Base-by-base conservation (phyloP, 2,797 vertebrate genomes). In the Acipenser oxyrinchus region DNA sequence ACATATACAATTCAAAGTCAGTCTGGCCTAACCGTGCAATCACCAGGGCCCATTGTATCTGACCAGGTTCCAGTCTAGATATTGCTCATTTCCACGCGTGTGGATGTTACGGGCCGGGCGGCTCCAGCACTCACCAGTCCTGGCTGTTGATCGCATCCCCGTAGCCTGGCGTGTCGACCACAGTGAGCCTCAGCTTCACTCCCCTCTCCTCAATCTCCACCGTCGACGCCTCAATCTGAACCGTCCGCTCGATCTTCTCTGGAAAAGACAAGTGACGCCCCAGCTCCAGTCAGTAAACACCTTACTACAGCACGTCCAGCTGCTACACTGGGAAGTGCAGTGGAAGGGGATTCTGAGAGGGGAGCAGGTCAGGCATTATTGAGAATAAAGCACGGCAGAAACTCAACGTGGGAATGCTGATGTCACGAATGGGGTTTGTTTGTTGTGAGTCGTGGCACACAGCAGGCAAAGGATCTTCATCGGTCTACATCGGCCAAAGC, bases 61-160 rank as follows among this genome's bases (percentile, higher is more conserved):
- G 23, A 37, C 23, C 23, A 37, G 23, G 23, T 37, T 37, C 23
- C 23, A 37, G 23, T 37, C 23, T 18, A 1, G 15, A 18, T 18
- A 18, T 18, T 18, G 15, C 15, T 18, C 15, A 18, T 37, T 37
- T 37, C 23, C 23, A 37, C 2, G 23, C 23, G 4, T 37, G 23
- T 37, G 4, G 4, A 37, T 4, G 23, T 37, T 37, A 37, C 23
- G 23, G 11, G 55, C 55, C 9, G 12, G 12, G 55, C 10, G 7
- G 10, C 7, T 11, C 3, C 11, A 9, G 49, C 63, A 83, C 85
- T 6, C 81, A 88, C 85, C 85, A 88, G 71, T 88, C 84, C 66
- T 86, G 84, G 74, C 86, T 87, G 71, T 88, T 86, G 69, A 88
- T 87, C 70, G 86, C 82, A 76, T 87, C 86, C 62, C 86, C 85